Base-by-base conservation (phyloP, 1,140 invertebrate genomes). In the Homalodisca vitripennis region DNA sequence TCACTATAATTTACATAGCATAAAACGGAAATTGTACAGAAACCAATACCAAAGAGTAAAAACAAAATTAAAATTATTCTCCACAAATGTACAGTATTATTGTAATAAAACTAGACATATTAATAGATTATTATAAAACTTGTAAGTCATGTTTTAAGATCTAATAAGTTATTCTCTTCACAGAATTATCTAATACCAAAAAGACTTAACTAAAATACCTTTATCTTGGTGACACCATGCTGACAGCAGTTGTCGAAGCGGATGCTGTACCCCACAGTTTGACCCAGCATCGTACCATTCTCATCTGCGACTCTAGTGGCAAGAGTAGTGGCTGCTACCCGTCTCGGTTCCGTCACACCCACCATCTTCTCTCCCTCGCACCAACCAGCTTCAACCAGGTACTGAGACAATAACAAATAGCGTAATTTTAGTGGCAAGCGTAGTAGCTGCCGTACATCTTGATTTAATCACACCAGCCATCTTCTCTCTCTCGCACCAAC, bases 221-320 rank as follows among this genome's bases (percentile, higher is more conserved):
- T 97, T 47, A 99, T 94, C 73, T 89, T 88, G 0, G 95, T 97
- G 1, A 82, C 81, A 1, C 82, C 78, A 53, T 78, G 72, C 53
- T 86, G 85, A 31, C 84, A 87, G 67, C 87, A 88, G 64, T 95
- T 89, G 77, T 97, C 92, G 82, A 99, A 99, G 31, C 95, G 86
- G 70, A 99, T 95, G 1, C 88, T 86, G 79, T 98, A 99, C 0
- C 98, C 98, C 20, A 99, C 94, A 67, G 86, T 83, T n/a, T 89
- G 84, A 0, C 95, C 93, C 0, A 97, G 79, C 26, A 88, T 76
- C 31, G 86, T 86, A 1, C 90, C 92, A 20, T 87, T 86, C 83
- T 99, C 98, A 76, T 96, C 91, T 0, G 96, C 92, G 14, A 99
- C 95, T 51, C 98, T 83, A 69, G 84, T 86, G 0, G 97, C 95